Evolutionary conservation across 1,140 invertebrate species (phyloP), one percentile per base, ranked within the genome.

Genomic region (Drosophila insularis): DNA sequence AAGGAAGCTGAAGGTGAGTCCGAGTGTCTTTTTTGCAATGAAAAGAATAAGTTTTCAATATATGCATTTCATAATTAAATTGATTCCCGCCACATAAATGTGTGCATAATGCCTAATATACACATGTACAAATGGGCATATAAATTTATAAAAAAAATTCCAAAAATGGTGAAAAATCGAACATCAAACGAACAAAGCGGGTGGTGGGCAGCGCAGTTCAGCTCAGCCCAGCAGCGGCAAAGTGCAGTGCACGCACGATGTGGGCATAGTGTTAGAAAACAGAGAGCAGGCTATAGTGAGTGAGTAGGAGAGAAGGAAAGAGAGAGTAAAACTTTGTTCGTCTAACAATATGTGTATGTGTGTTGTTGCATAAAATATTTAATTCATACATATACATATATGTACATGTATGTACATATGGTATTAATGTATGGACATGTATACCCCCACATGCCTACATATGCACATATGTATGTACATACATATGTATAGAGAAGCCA

Each of bases 121-220:
- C 46, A 63, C 23, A 72, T 14, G 32, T 27, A 55, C n/a, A 46
- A n/a, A 53, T 55, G 19, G 14, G 54, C 55, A 67, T n/a, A 68
- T 74, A 59, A 68, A 74, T 40, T 11, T 40, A 43, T 74, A 64
- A 77, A 50, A 68, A 63, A 77, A 50, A 68, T 64, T 69, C 67
- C 60, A 76, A 81, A 82, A 86, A 86, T 72, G 75, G 69, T 86
- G 81, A 87, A 86, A 86, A 86, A 86, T 86, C 81, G 81, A 86
- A 86, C 82, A 87, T 87, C 71, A 87, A 86, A 68, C 68, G 74
- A 53, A 68, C 70, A 35, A 74, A 53, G 73, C 59, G 72, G 73
- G 73, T 75, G 72, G 72, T 63, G 65, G 31, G 73, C 72, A 63
- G 71, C 32, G 72, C 54, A 43, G 55, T n/a, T 32, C 56, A 56